Conservation (phyloP, 2,888 invertebrate genomes). For the Folsomia candida region DNA sequence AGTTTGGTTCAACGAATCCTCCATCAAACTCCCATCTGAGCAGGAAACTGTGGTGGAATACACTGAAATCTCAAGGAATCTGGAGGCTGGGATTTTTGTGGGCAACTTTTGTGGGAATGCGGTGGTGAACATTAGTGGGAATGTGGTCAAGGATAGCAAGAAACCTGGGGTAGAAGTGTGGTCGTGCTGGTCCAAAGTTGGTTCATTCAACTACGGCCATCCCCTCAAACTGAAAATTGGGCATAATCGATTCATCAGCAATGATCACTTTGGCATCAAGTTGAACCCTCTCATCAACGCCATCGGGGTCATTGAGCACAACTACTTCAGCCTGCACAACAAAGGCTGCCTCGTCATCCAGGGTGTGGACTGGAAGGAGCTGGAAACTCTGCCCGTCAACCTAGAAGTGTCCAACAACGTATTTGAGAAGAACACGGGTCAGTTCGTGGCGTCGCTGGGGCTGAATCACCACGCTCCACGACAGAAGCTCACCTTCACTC, state of each 20-base stretch:
- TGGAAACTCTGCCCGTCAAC: slow-evolving; percentile 69
- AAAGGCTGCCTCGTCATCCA: slow-evolving; percentile 81
- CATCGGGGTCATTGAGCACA: slow-evolving; percentile 76
- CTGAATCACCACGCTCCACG: slow-evolving; percentile 80
- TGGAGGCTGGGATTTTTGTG: slow-evolving; percentile 82
- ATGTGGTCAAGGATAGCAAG: slow-evolving; percentile 75
- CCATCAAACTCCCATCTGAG: slow-evolving; percentile 75
- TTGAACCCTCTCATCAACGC: slow-evolving; percentile 80
- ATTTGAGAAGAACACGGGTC: slow-evolving; percentile 82
- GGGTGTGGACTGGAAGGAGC: slow-evolving; percentile 75
- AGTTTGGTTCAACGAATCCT: slow-evolving; percentile 85
- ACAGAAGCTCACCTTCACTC: slow-evolving; percentile 78
- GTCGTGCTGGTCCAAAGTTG: slow-evolving; percentile 69
- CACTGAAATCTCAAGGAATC: slow-evolving; percentile 80
- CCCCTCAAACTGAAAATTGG: slow-evolving; percentile 69
- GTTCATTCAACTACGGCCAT: slow-evolving; percentile 31
- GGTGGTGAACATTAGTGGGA: slow-evolving; percentile 89
- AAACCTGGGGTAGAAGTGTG: slow-evolving; percentile 77
- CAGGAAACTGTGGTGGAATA: slow-evolving; percentile 85
- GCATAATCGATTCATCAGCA: slow-evolving; percentile 77
- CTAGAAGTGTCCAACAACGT: slow-evolving; percentile 80
- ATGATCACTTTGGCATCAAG: slow-evolving; percentile 68
- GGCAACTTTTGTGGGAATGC: slow-evolving; percentile 87
- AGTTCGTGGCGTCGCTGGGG: slow-evolving; percentile 82
- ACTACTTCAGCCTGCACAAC: slow-evolving; percentile 77